These are phyloP conservation scores for Agapornis roseicollis DNA, from an alignment of 2,113 vertebrate genomes.

Conservation along the genomic window DNA sequence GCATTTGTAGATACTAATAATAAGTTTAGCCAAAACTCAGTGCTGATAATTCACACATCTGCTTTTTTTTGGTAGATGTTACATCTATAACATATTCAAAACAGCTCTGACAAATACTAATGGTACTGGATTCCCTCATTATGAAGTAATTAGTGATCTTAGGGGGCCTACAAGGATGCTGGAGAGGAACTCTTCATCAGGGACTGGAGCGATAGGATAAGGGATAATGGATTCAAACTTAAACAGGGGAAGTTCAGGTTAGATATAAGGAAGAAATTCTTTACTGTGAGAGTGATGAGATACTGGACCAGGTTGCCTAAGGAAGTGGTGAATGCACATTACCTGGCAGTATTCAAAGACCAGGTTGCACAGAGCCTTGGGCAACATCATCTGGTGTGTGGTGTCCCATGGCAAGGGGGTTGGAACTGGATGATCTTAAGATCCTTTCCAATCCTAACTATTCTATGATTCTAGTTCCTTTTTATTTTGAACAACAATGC, in stretches of 20 bases:
- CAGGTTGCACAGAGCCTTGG: background rate
- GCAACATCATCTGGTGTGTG: background rate
- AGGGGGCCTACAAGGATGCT: background rate
- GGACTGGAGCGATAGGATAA: background rate
- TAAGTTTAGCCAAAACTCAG: background rate
- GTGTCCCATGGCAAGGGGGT: background rate
- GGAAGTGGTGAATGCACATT: background rate
- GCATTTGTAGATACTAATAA: rapidly evolving
- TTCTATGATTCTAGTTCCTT: background rate
- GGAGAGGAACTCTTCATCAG: background rate
- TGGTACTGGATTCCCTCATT: background rate
- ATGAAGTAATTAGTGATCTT: background rate
- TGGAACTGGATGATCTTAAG: background rate
- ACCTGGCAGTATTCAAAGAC: background rate
- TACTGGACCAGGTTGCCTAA: background rate
- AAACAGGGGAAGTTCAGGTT: background rate
- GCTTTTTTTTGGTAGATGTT: background rate
- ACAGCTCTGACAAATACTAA: background rate
- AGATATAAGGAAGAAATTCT: background rate
- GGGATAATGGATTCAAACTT: background rate
- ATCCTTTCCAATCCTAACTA: background rate
- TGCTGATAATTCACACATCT: background rate
- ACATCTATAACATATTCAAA: background rate
- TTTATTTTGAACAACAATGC: background rate
- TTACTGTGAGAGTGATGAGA: background rate